Percentiles rank a stretch among this genome's conserved stretches.
These are phyloP conservation scores for Spodoptera picta DNA, from an alignment of 2,888 invertebrate genomes.

Conservation along the genomic window DNA sequence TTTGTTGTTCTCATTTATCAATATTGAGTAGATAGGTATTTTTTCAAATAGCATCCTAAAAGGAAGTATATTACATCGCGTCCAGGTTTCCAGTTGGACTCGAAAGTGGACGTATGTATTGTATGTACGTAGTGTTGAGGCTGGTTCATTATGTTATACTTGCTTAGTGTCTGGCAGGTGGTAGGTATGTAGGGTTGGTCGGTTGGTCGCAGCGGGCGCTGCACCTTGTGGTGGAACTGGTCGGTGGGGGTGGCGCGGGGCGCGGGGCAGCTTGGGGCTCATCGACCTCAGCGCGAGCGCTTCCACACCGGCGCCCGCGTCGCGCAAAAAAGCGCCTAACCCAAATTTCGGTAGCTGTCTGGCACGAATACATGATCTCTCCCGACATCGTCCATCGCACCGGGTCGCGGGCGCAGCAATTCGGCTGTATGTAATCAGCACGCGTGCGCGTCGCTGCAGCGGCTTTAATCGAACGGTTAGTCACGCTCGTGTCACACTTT, in stretches of 20 bases:
- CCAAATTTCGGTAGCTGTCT: constrained; percentile 86
- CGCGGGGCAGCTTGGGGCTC: constrained; percentile 70
- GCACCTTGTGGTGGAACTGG: constrained; percentile 86
- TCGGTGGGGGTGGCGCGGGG: constrained; percentile 66
- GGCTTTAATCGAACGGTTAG: constrained; percentile 56
- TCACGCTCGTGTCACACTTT: constrained; percentile 51
- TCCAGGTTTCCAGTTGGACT: constrained; percentile 53
- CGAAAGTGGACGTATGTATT: constrained; percentile 58
- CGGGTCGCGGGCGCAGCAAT: constrained; percentile 64
- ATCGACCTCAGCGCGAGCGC: constrained; percentile 80
- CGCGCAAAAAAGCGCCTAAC: constrained; percentile 82
- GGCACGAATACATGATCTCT: constrained; percentile 72
- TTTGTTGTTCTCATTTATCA: too few relatives aligned
- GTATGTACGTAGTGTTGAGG: constrained; percentile 50
- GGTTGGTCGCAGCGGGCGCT: constrained; percentile 77
- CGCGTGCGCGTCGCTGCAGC: constrained; percentile 68
- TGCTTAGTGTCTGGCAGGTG: constrained; percentile 86
- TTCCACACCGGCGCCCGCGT: constrained; percentile 75
- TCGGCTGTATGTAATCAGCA: constrained; percentile 73
- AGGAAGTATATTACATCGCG: constrained; percentile 9
- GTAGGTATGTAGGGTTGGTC: constrained; percentile 86
- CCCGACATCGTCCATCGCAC: constrained; percentile 56
- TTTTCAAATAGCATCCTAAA: constrained; percentile 10
- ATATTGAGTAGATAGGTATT: neutral
- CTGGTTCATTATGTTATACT: constrained; percentile 72